A percentile compares a stretch with the other conserved stretches of the same genome.
Evolutionary conservation across 2,797 vertebrate species (phyloP).

Genomic region (Takifugu ocellatus): DNA sequence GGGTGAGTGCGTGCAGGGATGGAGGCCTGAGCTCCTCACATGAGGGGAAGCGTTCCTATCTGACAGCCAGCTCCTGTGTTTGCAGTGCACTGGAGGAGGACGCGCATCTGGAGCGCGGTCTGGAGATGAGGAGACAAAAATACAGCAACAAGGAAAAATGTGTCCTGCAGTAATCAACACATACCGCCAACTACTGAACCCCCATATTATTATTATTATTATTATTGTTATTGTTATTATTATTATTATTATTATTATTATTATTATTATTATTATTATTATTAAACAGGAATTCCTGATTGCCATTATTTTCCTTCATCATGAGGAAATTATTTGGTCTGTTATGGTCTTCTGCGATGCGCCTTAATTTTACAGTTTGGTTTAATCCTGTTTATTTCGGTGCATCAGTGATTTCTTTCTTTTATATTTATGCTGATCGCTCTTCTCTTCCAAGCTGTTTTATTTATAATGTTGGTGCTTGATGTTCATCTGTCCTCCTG

Average conservation of each 20-base stretch:
- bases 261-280: not conserved
- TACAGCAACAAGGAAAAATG: slow-evolving; percentile 86
- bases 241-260: not conserved
- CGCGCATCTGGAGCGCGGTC: slow-evolving; percentile 81
- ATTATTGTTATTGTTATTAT: not conserved
- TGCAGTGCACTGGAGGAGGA: slow-evolving; percentile 86
- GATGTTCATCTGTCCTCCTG: not conserved
- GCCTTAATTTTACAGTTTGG: slow-evolving; percentile 12
- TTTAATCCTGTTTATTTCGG: slow-evolving; percentile 54
- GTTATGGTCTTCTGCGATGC: slow-evolving; percentile 20
- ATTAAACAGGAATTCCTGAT: not conserved
- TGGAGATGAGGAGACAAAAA: slow-evolving; percentile 84
- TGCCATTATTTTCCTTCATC: slow-evolving; percentile 20
- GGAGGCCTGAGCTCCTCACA: too few relatives aligned
- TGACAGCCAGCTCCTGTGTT: not conserved
- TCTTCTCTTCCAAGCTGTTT: not conserved
- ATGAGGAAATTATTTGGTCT: slow-evolving; percentile 3
- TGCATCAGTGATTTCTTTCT: not conserved
- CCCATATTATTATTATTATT: not conserved
- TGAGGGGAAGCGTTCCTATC: too few relatives aligned
- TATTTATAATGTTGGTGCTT: too few relatives aligned
- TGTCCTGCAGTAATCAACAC: slow-evolving; percentile 71
- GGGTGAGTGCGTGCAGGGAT: slow-evolving; percentile 62
- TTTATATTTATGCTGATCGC: not conserved
- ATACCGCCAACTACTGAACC: slow-evolving; percentile 3